These are phyloP conservation scores for Dendrophyllia cribrosa DNA, from an alignment of 64 coral and sea anemone species.

Conservation along the genomic window DNA sequence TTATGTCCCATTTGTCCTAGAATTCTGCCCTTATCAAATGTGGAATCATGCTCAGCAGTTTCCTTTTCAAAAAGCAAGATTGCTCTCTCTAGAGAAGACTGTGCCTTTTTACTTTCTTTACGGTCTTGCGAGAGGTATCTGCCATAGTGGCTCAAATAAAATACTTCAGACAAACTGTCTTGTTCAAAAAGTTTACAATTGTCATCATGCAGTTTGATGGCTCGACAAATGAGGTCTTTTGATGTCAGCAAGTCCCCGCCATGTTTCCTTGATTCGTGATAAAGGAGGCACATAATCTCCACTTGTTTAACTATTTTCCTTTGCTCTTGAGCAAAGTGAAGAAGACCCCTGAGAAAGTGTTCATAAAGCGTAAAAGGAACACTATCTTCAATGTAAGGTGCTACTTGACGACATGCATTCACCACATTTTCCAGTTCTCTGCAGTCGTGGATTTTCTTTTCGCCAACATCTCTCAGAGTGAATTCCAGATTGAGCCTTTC, in stretches of 20 bases:
- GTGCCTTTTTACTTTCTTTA: background rate
- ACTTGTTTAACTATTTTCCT: slow-evolving; percentile 1
- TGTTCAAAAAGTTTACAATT: background rate
- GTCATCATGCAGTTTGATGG: background rate
- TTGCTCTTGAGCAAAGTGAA: background rate
- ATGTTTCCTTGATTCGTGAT: slow-evolving; percentile 44
- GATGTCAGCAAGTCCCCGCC: background rate
- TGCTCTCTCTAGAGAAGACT: background rate
- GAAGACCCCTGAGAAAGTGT: slow-evolving; percentile 16
- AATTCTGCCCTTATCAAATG: slow-evolving; percentile 30
- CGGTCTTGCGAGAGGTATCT: slow-evolving; percentile 53
- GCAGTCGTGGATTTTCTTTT: background rate
- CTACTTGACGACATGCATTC: background rate
- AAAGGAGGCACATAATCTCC: slow-evolving; percentile 63
- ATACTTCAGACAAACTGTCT: slow-evolving; percentile 27
- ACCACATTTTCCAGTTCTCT: background rate
- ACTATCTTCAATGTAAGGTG: slow-evolving; percentile 38
- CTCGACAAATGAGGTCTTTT: background rate
- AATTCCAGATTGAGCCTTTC: slow-evolving; percentile 62
- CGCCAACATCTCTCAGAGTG: background rate
- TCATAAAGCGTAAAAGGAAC: slow-evolving; percentile 24
- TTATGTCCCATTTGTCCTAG: slow-evolving; percentile 16
- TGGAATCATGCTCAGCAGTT: background rate
- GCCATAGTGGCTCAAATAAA: slow-evolving; percentile 35
- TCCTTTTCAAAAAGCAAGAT: slow-evolving; percentile 1